Evolutionary conservation across 1,140 invertebrate genomes (phyloP).

Genomic region (Physella acuta): DNA sequence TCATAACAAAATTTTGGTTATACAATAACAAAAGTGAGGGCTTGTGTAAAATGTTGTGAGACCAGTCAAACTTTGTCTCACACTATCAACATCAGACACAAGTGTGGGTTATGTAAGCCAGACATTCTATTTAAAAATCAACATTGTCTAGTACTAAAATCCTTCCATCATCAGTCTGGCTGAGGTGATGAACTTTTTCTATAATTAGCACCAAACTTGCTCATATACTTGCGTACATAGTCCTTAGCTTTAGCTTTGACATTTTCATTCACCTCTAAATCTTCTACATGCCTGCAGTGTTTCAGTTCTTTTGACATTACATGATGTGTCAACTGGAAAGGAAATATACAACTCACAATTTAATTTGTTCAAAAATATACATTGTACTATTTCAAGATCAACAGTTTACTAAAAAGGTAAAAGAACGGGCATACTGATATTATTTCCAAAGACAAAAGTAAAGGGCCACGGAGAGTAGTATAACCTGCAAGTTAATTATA

Average conservation of each 20-base stretch:
- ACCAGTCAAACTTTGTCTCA: too few species aligned
- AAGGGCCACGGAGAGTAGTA: too few species aligned
- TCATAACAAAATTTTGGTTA: too few species aligned
- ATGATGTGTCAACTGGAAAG: constrained; percentile 86
- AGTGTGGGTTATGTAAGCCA: not conserved
- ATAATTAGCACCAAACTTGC: constrained; percentile 74
- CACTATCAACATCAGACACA: not conserved
- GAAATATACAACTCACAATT: too few species aligned
- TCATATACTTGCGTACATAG: constrained; percentile 95
- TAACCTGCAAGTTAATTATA: too few species aligned
- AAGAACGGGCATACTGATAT: too few species aligned
- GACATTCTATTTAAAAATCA: not conserved
- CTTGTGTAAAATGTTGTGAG: too few species aligned
- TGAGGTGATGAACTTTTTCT: constrained; percentile 13
- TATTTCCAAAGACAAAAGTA: too few species aligned
- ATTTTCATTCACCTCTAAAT: constrained; percentile 86
- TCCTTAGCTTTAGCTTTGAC: constrained; percentile 86
- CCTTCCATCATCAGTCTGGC: not conserved
- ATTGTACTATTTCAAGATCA: too few species aligned
- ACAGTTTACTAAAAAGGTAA: too few species aligned
- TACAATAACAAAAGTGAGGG: too few species aligned
- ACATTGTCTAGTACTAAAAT: not conserved
- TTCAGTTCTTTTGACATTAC: constrained; percentile 95
- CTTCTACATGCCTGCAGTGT: constrained; percentile 84
- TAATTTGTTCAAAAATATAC: too few species aligned